phyloP scores from a whole-genome alignment of 2,113 vertebrate species.

The Leucoraja erinaceus region DNA sequence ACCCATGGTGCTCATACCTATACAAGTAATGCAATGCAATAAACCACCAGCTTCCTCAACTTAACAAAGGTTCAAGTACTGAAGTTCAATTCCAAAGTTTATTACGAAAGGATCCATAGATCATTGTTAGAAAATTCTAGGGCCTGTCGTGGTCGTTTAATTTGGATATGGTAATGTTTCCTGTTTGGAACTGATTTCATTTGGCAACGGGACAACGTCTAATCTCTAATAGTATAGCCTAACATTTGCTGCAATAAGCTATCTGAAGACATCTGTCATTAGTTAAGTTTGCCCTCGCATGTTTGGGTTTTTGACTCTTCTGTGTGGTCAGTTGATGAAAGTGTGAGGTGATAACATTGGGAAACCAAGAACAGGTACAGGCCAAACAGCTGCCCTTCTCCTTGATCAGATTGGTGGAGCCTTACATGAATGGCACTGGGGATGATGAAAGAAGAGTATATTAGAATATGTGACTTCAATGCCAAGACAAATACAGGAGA shows the following conservation, averaged over 20 bases:
- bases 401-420: background rate
- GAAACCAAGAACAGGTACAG: background rate
- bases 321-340: background rate
- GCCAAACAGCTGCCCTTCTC: no score
- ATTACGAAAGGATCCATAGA: background rate
- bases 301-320: background rate
- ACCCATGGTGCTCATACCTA: no score
- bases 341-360: background rate
- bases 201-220: background rate
- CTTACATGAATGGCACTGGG: no score
- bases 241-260: background rate
- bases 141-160: background rate
- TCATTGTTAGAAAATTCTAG: background rate
- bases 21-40: background rate
- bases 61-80: background rate
- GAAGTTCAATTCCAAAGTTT: background rate
- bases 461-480: background rate
- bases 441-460: background rate
- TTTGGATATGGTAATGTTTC: background rate
- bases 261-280: background rate
- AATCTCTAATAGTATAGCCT: background rate
- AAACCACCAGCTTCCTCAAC: background rate
- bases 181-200: background rate
- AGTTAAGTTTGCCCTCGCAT: background rate
- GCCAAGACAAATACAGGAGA: no score